These are phyloP conservation scores for Athene noctua DNA, from an alignment of 2,113 vertebrate species.

Conservation along the genomic window DNA sequence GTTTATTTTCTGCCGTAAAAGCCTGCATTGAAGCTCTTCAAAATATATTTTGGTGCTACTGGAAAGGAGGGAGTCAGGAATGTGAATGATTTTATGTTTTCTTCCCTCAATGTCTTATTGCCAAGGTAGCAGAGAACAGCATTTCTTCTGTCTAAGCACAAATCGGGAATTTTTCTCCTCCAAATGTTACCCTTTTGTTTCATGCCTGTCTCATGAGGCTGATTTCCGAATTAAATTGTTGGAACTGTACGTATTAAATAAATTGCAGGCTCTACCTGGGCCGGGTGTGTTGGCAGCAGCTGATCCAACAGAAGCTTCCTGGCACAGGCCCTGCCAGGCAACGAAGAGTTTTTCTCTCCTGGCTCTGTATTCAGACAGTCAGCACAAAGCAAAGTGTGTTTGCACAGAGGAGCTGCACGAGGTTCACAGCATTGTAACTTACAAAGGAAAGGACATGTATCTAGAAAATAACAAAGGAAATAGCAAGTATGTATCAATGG, in stretches of 20 bases:
- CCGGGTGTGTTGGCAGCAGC: background rate
- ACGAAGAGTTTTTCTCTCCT: background rate
- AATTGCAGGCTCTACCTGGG: background rate
- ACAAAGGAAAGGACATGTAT: background rate
- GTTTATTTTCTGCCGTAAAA: conserved; percentile 32
- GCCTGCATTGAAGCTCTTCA: background rate
- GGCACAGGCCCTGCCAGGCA: background rate
- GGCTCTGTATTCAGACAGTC: background rate
- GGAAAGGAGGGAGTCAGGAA: background rate
- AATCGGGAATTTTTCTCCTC: background rate
- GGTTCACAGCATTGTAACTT: accelerated
- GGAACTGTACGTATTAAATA: background rate
- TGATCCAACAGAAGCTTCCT: background rate
- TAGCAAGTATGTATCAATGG: background rate
- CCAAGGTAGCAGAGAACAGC: conserved; percentile 20
- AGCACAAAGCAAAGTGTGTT: background rate
- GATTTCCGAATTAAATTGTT: background rate
- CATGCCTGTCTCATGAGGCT: background rate
- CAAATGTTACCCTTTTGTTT: background rate
- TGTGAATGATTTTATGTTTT: background rate
- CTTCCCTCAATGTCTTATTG: background rate
- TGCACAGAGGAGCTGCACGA: background rate
- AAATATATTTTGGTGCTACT: background rate
- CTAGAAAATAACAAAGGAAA: background rate
- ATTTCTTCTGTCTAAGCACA: background rate